Evolutionary conservation across 2,797 vertebrate genomes (phyloP).

Genomic region (Rhynchonycteris naso): DNA sequence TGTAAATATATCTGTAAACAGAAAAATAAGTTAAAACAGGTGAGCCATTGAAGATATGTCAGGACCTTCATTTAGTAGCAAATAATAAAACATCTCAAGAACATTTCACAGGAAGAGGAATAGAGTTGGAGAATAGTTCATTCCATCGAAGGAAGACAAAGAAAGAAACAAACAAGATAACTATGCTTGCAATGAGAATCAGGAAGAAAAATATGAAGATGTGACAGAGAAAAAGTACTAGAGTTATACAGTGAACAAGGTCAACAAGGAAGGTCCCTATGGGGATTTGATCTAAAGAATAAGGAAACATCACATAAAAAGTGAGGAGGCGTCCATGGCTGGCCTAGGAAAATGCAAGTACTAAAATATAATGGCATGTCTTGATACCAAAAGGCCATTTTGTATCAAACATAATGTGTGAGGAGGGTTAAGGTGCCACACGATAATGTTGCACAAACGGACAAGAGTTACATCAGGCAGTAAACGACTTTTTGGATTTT

Average conservation of each 20-base stretch:
- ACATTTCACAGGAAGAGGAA: background rate
- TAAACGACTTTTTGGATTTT: background rate
- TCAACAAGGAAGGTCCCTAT: background rate
- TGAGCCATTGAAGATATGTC: background rate
- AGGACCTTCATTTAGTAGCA: background rate
- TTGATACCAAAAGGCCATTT: background rate
- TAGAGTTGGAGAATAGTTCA: background rate
- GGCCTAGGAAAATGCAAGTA: background rate
- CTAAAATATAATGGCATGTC: background rate
- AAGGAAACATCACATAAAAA: background rate
- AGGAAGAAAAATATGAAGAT: background rate
- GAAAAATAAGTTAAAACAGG: background rate
- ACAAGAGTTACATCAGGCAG: background rate
- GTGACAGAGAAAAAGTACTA: background rate
- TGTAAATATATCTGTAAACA: background rate
- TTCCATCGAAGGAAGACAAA: background rate
- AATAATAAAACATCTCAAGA: background rate
- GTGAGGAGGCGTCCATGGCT: background rate
- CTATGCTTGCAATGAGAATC: background rate
- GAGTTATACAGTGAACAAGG: background rate
- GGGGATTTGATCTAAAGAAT: background rate
- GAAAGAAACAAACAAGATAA: conserved; percentile 4
- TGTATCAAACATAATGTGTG: background rate
- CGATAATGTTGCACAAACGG: background rate
- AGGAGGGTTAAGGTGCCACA: background rate